phyloP scores from a whole-genome alignment of 1,140 invertebrate species.

The Bombus vancouverensis region DNA sequence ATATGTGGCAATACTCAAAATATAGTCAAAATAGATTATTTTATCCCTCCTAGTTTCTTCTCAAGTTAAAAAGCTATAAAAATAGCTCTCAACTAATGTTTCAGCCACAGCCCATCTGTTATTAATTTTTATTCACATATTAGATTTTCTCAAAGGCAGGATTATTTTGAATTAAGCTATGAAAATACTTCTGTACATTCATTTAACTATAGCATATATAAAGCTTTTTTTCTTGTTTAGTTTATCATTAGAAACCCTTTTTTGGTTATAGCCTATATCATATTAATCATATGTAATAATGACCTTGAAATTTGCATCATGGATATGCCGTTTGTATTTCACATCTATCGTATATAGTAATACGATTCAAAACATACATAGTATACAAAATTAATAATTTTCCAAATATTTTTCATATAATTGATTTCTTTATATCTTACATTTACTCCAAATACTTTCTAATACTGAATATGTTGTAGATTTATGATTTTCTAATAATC shows the following conservation, averaged over 20 bases:
- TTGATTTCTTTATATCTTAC: constrained; percentile 35
- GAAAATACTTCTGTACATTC: constrained; percentile 76
- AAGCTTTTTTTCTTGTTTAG: constrained; percentile 56
- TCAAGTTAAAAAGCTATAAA: constrained; percentile 82
- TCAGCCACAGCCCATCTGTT: constrained; percentile 81
- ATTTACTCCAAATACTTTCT: constrained; percentile 45
- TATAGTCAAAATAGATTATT: constrained; percentile 82
- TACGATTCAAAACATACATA: constrained; percentile 44
- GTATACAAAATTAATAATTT: constrained; percentile 55
- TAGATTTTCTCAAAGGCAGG: constrained; percentile 78
- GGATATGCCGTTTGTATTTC: constrained; percentile 52
- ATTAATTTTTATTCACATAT: constrained; percentile 76
- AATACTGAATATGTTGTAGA: constrained; percentile 58
- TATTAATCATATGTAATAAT: constrained; percentile 36
- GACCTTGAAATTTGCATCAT: constrained; percentile 45
- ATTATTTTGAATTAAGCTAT: constrained; percentile 77
- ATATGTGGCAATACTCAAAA: constrained; percentile 74
- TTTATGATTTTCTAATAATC: constrained; percentile 28
- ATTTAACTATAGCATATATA: constrained; percentile 72
- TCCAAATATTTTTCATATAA: constrained; percentile 34
- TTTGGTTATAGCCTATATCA: constrained; percentile 46
- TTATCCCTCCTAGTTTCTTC: constrained; percentile 75
- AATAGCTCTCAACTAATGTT: constrained; percentile 80
- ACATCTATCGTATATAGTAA: constrained; percentile 6
- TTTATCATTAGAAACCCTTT: constrained; percentile 52